Evolutionary conservation across 1,140 invertebrate genomes (phyloP).

Genomic region (Aphelenchoides besseyi): DNA sequence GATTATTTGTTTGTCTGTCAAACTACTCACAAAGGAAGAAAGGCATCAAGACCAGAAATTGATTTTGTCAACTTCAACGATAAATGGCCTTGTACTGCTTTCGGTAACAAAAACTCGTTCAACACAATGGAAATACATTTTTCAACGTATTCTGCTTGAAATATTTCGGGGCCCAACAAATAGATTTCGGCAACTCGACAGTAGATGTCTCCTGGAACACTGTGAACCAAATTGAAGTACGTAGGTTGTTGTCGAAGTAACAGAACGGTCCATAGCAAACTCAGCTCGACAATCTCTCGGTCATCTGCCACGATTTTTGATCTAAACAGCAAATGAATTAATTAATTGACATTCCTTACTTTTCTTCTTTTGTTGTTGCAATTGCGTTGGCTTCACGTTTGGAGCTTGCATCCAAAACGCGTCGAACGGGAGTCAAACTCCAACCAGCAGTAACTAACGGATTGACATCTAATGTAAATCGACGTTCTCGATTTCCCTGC

Average conservation of each 20-base stretch:
- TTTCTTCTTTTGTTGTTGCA: not conserved
- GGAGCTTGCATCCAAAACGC: not conserved
- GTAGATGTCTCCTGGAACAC: constrained; percentile 9
- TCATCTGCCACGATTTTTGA: not conserved
- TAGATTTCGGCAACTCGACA: constrained; percentile 14
- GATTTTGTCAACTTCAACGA: constrained; percentile 4
- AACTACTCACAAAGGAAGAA: constrained; percentile 10
- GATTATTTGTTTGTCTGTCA: not conserved
- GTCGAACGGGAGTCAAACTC: constrained; percentile 4
- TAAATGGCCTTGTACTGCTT: not conserved
- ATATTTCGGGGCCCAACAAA: constrained; percentile 15
- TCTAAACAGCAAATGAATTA: not conserved
- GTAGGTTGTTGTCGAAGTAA: constrained; percentile 6
- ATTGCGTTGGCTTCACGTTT: not conserved
- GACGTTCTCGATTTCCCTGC: not conserved
- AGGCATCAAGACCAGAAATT: constrained; percentile 16
- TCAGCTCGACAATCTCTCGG: constrained; percentile 10
- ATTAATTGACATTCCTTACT: constrained; percentile 5
- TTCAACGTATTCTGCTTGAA: not conserved
- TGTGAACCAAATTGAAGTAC: constrained; percentile 5
- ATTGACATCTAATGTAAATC: constrained; percentile 17
- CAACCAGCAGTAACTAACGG: not conserved
- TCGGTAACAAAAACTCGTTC: constrained; percentile 10
- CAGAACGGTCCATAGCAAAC: constrained; percentile 13
- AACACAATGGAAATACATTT: not conserved